phyloP scores from a whole-genome alignment of 2,113 vertebrate species.

The Myiozetetes cayanensis region DNA sequence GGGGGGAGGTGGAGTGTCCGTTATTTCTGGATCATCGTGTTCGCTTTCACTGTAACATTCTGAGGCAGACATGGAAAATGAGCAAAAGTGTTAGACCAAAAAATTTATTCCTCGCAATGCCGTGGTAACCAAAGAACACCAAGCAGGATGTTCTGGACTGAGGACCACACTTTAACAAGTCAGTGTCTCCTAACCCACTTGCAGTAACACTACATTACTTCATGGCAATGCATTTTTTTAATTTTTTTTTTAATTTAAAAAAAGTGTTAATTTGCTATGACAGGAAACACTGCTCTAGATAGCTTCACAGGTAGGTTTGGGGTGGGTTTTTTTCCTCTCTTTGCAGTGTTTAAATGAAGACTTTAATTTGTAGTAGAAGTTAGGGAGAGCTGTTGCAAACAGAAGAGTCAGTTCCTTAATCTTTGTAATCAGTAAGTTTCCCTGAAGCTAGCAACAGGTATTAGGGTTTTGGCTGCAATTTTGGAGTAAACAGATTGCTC shows the following conservation, averaged over 20 bases:
- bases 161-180: not conserved
- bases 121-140: not conserved
- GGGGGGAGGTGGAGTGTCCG: constrained; percentile 80
- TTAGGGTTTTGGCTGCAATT: not conserved
- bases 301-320: not conserved
- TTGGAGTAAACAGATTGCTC: not conserved
- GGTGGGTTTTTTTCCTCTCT: accelerated
- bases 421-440: not conserved
- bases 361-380: not conserved
- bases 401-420: not conserved
- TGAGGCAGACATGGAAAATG: constrained; percentile 54
- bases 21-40: constrained; percentile 87
- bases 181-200: not conserved
- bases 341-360: not conserved
- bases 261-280: not conserved
- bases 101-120: accelerated
- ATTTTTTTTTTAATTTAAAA: not conserved
- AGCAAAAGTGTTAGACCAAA: not conserved
- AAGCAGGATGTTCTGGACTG: not conserved
- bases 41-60: constrained; percentile 97
- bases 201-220: not conserved
- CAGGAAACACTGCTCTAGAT: not conserved
- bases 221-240: not conserved
- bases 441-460: not conserved
- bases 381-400: not conserved